Conservation (phyloP, 2,888 invertebrate genomes). For the Polyploca ridens region DNA sequence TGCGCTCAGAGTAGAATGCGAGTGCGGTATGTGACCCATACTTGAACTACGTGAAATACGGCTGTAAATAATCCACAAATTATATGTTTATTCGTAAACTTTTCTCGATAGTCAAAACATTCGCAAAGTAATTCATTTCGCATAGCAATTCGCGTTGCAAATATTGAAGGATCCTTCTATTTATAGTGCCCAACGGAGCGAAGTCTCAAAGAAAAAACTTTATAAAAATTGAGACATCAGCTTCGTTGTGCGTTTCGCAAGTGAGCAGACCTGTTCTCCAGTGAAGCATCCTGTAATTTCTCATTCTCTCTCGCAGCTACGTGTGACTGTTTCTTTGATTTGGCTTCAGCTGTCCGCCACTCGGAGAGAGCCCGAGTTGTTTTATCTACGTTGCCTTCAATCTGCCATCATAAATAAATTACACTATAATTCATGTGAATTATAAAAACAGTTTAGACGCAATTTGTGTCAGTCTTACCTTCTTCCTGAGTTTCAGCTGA, state of each 20-base stretch:
- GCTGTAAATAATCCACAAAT: conserved; percentile 51
- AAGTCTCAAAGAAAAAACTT: conserved; percentile 22
- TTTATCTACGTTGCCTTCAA: conserved; percentile 93
- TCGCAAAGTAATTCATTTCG: conserved; percentile 51
- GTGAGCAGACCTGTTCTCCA: conserved; percentile 74
- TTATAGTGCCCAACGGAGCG: conserved; percentile 36
- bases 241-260: conserved; percentile 43
- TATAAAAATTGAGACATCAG: conserved; percentile 35
- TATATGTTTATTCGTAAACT: conserved; percentile 25
- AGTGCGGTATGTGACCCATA: conserved; percentile 83
- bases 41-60: conserved; percentile 82
- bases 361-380: conserved; percentile 92
- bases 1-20: conserved; percentile 74
- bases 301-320: conserved; percentile 95
- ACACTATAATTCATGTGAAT: not conserved
- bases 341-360: conserved; percentile 93
- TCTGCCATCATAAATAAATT: conserved; percentile 57
- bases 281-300: conserved; percentile 91
- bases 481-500: conserved; percentile 89
- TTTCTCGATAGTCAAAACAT: conserved; percentile 21
- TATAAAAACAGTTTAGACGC: conserved; percentile 4
- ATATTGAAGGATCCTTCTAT: conserved; percentile 68
- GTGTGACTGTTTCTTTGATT: conserved; percentile 95
- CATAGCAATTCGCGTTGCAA: conserved; percentile 50
- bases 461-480: conserved; percentile 69